phyloP scores from a whole-genome alignment of 2,113 vertebrate genomes.

The Sander lucioperca region DNA sequence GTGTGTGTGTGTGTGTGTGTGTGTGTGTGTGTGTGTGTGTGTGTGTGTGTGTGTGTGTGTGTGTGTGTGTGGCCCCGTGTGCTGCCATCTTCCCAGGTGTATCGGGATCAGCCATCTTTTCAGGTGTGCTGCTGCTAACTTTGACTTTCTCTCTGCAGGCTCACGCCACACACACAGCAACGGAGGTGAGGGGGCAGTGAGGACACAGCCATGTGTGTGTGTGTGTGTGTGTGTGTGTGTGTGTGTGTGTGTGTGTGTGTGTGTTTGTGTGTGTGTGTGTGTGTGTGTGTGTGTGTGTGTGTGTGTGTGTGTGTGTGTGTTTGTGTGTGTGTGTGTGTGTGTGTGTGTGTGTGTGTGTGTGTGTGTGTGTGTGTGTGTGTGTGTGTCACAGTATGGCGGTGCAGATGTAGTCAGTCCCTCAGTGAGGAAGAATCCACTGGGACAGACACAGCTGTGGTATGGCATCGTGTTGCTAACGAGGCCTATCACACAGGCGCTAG shows the following conservation, averaged over 20 bases:
- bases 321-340: conserved; percentile 34
- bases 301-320: too few relatives aligned
- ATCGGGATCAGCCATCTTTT: conserved; percentile 68
- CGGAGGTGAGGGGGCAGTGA: conserved; percentile 34
- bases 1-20: background rate
- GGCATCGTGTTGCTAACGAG: conserved; percentile 81
- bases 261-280: conserved; percentile 42
- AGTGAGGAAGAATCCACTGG: conserved; percentile 76
- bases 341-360: conserved; percentile 31
- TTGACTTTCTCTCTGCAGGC: conserved; percentile 43
- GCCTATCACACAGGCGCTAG: conserved; percentile 74
- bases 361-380: conserved; percentile 20
- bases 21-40: conserved; percentile 20
- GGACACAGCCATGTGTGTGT: conserved; percentile 22
- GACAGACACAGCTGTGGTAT: conserved; percentile 80
- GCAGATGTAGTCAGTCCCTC: conserved; percentile 79
- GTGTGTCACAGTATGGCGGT: conserved; percentile 64
- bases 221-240: conserved; percentile 37
- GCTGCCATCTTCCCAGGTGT: conserved; percentile 74
- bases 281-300: conserved; percentile 48
- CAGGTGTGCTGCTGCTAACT: conserved; percentile 66
- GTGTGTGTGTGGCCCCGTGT: conserved; percentile 1
- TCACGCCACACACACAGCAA: conserved; percentile 40
- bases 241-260: conserved; percentile 49
- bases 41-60: conserved; percentile 4